Evolutionary conservation across 2,888 invertebrate genomes (phyloP).

Genomic region (Quadroppia sp.): DNA sequence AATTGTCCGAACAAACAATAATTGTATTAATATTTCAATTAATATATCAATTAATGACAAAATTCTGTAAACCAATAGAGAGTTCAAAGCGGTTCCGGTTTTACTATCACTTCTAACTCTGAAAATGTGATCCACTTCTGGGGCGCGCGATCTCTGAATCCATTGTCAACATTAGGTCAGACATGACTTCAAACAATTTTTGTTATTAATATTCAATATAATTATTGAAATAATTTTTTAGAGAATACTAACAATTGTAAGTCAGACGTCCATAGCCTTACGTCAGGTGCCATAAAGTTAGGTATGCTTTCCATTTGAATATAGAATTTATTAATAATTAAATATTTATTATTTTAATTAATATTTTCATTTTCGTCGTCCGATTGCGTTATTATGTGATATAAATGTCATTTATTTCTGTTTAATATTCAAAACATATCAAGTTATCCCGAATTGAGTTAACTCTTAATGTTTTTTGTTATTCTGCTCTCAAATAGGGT

Average conservation of each 20-base stretch:
- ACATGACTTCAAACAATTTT: too few species aligned
- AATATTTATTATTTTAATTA: constrained; percentile 6
- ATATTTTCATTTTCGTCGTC: neutral
- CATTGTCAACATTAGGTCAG: neutral
- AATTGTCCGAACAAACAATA: constrained; percentile 53
- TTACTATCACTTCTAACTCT: constrained; percentile 63
- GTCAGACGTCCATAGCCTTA: too few species aligned
- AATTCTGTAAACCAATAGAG: constrained; percentile 36
- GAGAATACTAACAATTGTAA: too few species aligned
- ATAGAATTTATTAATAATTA: neutral
- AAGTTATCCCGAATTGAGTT: too few species aligned
- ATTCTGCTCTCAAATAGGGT: too few species aligned
- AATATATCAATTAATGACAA: neutral
- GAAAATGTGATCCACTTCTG: constrained; percentile 67
- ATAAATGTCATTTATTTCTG: neutral
- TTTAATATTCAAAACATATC: neutral
- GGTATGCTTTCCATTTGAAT: constrained; percentile 37
- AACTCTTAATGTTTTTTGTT: too few species aligned
- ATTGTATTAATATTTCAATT: constrained; percentile 51
- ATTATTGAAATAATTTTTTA: too few species aligned
- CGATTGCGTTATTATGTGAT: neutral
- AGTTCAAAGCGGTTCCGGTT: constrained; percentile 63
- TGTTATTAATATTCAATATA: too few species aligned
- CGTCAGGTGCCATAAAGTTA: constrained; percentile 46
- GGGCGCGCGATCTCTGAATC: constrained; percentile 55